Evolutionary conservation across 2,797 vertebrate species (phyloP), one percentile per base, ranked within the genome.

Genomic region (Acanthurus tractus): DNA sequence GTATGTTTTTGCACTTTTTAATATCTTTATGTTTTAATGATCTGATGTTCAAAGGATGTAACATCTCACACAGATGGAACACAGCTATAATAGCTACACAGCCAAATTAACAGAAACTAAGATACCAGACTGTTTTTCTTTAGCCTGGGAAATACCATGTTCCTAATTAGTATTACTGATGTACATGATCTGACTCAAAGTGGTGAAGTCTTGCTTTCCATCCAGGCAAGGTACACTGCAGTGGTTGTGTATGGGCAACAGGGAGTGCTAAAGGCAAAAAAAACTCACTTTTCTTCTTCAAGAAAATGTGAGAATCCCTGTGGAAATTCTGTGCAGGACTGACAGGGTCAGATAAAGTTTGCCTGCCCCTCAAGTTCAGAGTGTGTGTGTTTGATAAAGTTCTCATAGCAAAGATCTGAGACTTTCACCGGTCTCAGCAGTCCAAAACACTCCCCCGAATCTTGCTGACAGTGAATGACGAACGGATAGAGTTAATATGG

Each of bases 271-370:
- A 82, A 84, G 74, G 73, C 76, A 54, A 69, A 48, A 57, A 64
- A 44, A 2, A 44, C 29, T 61, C 25, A 70, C 50, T 82, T 84
- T 78, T 76, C 67, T 84, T 75, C 76, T 81, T 67, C 42, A 79
- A 82, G 70, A 83, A 82, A 78, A 83, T 58, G 61, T 49, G 54
- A 77, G 69, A 75, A 70, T 84, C 87, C 84, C 81, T 42, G 63
- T 8, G 75, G 87, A 76, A 63, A 74, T 13, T 40, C 59, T 20
- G 71, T 55, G 73, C 76, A 65, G 69, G 81, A 81, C 53, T 42
- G 78, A 88, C 82, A 59, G 74, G 83, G 89, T 92, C 83, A 82
- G 79, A 84, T 52, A 67, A 88, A 92, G 89, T 91, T 88, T 88
- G 84, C 83, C 48, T 18, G 54, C 63, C 81, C 84, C 81, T 72